A percentile compares a stretch with the other conserved stretches of the same genome.
phyloP scores from a whole-genome alignment of 2,113 vertebrate genomes.

The Epinephelus cyanopodus region DNA sequence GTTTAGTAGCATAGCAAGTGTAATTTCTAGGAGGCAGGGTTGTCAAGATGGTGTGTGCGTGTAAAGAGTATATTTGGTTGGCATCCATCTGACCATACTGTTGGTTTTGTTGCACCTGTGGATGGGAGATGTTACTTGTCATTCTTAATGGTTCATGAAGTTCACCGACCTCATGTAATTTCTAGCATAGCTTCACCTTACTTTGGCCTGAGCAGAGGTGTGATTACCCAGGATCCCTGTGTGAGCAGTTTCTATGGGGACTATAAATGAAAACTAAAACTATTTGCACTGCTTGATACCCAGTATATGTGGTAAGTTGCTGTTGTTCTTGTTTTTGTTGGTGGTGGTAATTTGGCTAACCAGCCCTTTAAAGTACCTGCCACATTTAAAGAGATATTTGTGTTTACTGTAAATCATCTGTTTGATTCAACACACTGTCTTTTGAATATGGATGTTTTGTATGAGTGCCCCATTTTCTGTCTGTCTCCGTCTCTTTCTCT shows the following conservation, averaged over 20 bases:
- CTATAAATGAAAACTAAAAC: not conserved
- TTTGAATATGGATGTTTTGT: conserved; percentile 9
- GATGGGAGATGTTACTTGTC: not conserved
- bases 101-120: not conserved
- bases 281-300: not conserved
- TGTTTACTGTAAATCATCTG: conserved; percentile 11
- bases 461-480: conserved; percentile 18
- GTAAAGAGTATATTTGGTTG: not conserved
- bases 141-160: not conserved
- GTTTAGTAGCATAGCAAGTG: no score
- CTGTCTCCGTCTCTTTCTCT: conserved; percentile 39
- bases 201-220: not conserved
- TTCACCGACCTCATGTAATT: not conserved
- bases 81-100: not conserved
- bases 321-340: not conserved
- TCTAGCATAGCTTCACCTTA: not conserved
- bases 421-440: conserved; percentile 3
- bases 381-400: not conserved
- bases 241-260: not conserved
- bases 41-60: not conserved
- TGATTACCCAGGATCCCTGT: not conserved
- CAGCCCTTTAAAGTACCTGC: not conserved
- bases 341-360: not conserved
- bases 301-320: not conserved
- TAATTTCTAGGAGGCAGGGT: no score